A percentile compares a stretch with the other conserved stretches of the same genome.
Conservation (phyloP, 2,113 vertebrate species). For the Plecotus auritus region DNA sequence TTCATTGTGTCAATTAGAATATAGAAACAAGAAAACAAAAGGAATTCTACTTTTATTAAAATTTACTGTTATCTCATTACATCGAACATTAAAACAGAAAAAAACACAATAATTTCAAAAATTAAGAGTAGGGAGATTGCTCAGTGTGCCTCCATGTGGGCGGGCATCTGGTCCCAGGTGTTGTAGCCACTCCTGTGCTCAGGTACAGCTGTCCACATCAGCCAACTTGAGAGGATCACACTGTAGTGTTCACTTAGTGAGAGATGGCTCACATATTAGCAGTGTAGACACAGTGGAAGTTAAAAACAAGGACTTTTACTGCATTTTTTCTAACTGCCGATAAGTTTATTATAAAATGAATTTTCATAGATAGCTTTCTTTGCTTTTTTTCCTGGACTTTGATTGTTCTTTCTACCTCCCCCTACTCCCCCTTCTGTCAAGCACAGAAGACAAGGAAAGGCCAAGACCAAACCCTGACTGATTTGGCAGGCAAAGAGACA, state of each 20-base stretch:
- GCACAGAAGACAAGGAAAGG: neutral
- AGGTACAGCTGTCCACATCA: fast-evolving
- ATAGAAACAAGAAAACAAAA: neutral
- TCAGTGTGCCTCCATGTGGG: neutral
- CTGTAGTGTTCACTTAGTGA: neutral
- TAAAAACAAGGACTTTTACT: neutral
- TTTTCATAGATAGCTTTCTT: neutral
- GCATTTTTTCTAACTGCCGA: neutral
- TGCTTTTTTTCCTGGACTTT: neutral
- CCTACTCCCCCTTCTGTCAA: neutral
- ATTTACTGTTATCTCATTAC: neutral
- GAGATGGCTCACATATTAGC: neutral
- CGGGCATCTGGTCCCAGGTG: fast-evolving
- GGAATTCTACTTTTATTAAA: neutral
- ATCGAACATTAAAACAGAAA: neutral
- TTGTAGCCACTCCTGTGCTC: no score
- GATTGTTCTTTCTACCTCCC: fast-evolving
- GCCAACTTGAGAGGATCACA: neutral
- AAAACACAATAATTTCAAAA: neutral
- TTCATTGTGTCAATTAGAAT: neutral
- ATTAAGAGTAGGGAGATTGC: neutral
- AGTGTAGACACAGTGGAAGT: neutral
- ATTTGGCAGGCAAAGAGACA: neutral
- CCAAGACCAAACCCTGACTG: neutral
- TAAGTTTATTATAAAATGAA: neutral